Base-by-base conservation (phyloP, 2,113 vertebrate species). In the Alexandromys fortis region DNA sequence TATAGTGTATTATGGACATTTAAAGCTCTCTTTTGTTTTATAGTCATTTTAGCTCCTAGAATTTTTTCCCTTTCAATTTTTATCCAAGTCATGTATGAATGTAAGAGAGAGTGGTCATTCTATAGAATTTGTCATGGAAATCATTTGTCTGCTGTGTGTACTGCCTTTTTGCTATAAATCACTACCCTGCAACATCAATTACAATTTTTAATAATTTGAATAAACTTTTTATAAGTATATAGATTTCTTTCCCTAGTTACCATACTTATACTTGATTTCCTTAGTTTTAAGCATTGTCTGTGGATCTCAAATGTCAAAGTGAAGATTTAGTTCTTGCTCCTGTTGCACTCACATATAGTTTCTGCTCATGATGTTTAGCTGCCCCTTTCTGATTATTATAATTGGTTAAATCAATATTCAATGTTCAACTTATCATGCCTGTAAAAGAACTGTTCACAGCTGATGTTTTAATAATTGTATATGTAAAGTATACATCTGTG, bases 331-430 rank as follows among this genome's bases (percentile, higher is more conserved):
- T 35, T 63, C 22, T 94, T 11, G 0, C 81, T 94, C 61, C 19
- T 73, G 3, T 38, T 85, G 30, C 4, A 55, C 3, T 88, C 38
- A 68, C 14, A 86, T 0, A 86, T 61, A 70, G 30, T 92, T 78
- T 94, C 47, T 94, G 55, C 42, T 61, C 58, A 61, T n/a, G 21
- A 55, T 94, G 45, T 67, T 83, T 90, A 65, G 75, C 82, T 94
- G 17, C 78, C 58, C 16, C 17, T 93, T 96, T 28, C 24, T 89
- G 72, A 61, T 93, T 96, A 21, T 82, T 94, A 45, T 94, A 86
- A 65, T 97, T 91, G 88, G 58, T 92, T 96, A 94, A 77, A 91
- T 95, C 95, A 96, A 0, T 67, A 90, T 91, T 96, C 81, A 58
- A 24, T 95, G 52, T 95, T 97, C 92, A 95, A 61, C 72, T 77